Conservation (phyloP, 2,888 invertebrate genomes). For the Euzophera pinguis region DNA sequence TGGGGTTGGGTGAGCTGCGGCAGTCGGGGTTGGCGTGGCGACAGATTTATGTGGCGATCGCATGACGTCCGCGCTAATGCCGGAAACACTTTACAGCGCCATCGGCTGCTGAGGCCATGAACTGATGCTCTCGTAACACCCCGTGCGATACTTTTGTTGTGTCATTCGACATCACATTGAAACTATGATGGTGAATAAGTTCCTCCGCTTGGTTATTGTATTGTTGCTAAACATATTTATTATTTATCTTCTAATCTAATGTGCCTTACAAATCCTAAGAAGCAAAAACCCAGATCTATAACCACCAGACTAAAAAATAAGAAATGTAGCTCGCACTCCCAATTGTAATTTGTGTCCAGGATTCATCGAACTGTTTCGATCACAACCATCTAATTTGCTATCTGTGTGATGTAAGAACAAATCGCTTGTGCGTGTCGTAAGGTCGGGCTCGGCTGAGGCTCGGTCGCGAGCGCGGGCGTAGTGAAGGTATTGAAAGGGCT, state of each 20-base stretch:
- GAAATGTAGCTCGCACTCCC: neutral
- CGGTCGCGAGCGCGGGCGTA: slow-evolving; percentile 25
- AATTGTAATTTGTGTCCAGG: neutral
- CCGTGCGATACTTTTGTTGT: neutral
- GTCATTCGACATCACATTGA: too few species aligned
- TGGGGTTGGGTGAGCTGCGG: slow-evolving; percentile 25
- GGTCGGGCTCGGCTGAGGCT: slow-evolving; percentile 21
- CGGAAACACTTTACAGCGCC: slow-evolving; percentile 47
- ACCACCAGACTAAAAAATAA: too few species aligned
- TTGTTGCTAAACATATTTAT: neutral
- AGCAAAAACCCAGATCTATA: too few species aligned
- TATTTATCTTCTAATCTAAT: too few species aligned
- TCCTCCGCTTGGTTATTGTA: too few species aligned
- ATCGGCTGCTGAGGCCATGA: slow-evolving; percentile 31
- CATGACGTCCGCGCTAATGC: slow-evolving; percentile 56
- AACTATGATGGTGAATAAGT: too few species aligned
- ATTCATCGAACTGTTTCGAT: neutral
- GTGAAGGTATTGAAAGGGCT: slow-evolving; percentile 47
- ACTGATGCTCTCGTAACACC: slow-evolving; percentile 12
- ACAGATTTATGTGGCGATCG: slow-evolving; percentile 64
- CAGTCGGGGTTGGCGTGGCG: slow-evolving; percentile 40
- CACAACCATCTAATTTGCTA: slow-evolving; percentile 9
- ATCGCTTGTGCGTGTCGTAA: slow-evolving; percentile 30
- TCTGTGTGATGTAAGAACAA: slow-evolving; percentile 17
- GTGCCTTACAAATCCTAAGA: neutral